Percentiles rank a stretch among this genome's conserved stretches.
phyloP scores from a whole-genome alignment of 92 coral and sea anemone species.

The Nematostella vectensis region DNA sequence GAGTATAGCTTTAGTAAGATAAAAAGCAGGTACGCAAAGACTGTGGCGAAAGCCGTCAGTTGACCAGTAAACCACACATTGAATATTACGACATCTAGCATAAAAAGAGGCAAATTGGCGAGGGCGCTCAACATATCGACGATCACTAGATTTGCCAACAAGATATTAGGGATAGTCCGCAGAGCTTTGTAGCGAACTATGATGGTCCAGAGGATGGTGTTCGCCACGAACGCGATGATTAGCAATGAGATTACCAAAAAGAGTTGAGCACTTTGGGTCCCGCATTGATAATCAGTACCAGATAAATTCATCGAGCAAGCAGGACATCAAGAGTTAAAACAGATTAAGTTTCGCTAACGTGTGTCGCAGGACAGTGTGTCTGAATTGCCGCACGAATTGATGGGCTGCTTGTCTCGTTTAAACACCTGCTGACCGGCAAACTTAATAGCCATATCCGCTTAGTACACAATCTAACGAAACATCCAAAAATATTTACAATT shows the following conservation, averaged over 20 bases:
- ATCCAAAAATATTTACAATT: no score
- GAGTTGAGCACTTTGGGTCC: no score
- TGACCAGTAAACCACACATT: not conserved
- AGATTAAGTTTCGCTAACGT: no score
- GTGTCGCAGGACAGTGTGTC: no score
- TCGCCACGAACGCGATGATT: not conserved
- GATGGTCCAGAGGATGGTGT: not conserved
- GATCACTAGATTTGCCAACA: not conserved
- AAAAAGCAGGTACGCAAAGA: not conserved
- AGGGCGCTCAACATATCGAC: not conserved
- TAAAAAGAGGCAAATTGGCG: not conserved
- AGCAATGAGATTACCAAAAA: not conserved
- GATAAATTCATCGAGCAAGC: no score
- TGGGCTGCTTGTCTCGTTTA: no score
- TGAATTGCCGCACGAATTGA: no score
- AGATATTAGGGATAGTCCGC: not conserved
- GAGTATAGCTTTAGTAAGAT: not conserved
- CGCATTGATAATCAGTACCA: no score
- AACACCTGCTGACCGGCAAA: no score
- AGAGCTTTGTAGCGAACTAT: not conserved
- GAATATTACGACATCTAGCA: not conserved
- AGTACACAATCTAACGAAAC: no score
- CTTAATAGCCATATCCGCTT: no score
- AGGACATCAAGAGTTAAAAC: no score
- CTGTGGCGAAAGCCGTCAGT: not conserved